phyloP scores from a whole-genome alignment of 2,797 vertebrate species.

The Champsocephalus gunnari region DNA sequence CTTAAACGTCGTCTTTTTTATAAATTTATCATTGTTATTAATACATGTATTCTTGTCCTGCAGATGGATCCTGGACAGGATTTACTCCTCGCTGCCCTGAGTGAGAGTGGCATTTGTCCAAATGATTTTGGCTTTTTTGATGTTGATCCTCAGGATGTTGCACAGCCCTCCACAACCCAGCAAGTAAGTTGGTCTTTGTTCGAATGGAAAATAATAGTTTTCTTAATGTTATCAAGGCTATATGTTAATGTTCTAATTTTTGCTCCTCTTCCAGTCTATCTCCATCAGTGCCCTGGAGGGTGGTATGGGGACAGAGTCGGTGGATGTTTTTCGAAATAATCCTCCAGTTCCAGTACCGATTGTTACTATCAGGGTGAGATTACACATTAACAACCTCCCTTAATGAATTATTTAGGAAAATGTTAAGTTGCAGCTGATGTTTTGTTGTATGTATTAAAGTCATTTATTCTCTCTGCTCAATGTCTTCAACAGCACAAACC shows the following conservation, averaged over 20 bases:
- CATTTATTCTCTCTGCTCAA: slow-evolving; percentile 10
- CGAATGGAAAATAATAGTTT: not conserved
- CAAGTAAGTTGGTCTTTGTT: slow-evolving; percentile 85
- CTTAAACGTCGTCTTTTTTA: not conserved
- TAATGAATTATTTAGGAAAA: not conserved
- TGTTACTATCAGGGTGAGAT: slow-evolving; percentile 92
- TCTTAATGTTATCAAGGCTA: not conserved
- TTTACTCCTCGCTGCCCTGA: slow-evolving; percentile 97
- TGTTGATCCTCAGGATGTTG: slow-evolving; percentile 90
- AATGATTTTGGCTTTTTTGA: slow-evolving; percentile 93
- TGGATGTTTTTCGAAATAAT: slow-evolving; percentile 86
- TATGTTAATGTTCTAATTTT: slow-evolving; percentile 19
- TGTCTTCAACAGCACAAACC: slow-evolving; percentile 86
- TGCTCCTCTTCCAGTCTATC: slow-evolving; percentile 85
- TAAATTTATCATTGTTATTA: not conserved
- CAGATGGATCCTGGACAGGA: slow-evolving; percentile 99
- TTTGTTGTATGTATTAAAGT: slow-evolving; percentile 1
- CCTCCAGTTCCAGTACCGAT: slow-evolving; percentile 85
- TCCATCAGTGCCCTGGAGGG: slow-evolving; percentile 91
- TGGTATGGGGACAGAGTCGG: slow-evolving; percentile 86
- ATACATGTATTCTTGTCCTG: slow-evolving; percentile 37
- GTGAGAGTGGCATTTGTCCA: slow-evolving; percentile 98
- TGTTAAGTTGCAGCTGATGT: not conserved
- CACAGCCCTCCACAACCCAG: slow-evolving; percentile 86
- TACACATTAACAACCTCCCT: not conserved